Evolutionary conservation across 2,797 vertebrate genomes (phyloP), one percentile per base, ranked within the genome.

Genomic region (Phyllotis vaccarum): DNA sequence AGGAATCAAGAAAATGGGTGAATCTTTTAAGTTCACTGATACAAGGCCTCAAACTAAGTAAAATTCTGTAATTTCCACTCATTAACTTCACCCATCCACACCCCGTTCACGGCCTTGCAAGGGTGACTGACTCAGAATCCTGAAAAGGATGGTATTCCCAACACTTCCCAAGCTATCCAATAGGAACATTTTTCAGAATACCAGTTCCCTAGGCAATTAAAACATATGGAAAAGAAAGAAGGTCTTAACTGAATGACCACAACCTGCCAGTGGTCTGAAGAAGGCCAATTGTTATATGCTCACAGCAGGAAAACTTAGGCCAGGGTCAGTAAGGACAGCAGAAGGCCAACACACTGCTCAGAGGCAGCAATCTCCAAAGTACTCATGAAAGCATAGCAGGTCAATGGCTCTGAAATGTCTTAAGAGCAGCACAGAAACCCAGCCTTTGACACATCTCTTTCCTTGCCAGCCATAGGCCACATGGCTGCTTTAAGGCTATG

Each of bases 181-280:
- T 78, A 54, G 83, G 19, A 79, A 80, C 40, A 19, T 54, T 40
- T 81, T 66, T 89, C 49, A 34, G 5, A 78, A 72, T 27, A 9
- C 24, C 86, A 54, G 1, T 19, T 96, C 68, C 34, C 95, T 70
- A 13, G 37, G 68, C 2, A 92, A 97, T 96, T 94, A 95, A 97
- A 98, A 91, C 56, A 95, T 27, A 96, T 10, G 92, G 91, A 85
- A 95, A 90, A 89, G 93, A 79, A 97, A 92, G 52, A 1, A 12
- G 19, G 82, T 88, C 89, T 95, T 93, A 96, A 76, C 14, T 87
- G 76, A 97, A 93, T 4, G 16, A 70, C 83, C 12, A 11, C 1
- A 83, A 1, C 9, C 91, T 92, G 72, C 6, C 46, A 82, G 81
- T 3, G 40, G 21, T 72, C 62, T 88, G 74, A 79, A 46, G 27